These are phyloP conservation scores for Himantopus leucocephalus DNA, from an alignment of 2,113 vertebrate species.

Conservation along the genomic window DNA sequence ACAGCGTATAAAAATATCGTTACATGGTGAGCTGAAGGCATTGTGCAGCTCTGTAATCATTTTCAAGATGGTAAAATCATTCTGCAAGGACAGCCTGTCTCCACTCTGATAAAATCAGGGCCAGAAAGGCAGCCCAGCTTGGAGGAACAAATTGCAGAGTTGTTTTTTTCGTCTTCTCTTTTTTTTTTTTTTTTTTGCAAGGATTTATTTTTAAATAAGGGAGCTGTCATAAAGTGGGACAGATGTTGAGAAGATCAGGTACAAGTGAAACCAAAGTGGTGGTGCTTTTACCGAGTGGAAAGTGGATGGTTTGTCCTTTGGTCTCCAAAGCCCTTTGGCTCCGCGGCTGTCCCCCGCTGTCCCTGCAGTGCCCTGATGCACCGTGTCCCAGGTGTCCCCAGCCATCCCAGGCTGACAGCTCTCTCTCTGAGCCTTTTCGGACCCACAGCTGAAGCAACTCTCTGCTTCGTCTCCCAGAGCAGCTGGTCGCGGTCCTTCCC, in stretches of 20 bases:
- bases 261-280: background rate
- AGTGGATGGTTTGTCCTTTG: background rate
- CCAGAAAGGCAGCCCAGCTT: slow-evolving; percentile 57
- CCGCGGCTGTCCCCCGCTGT: background rate
- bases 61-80: slow-evolving; percentile 64
- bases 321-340: background rate
- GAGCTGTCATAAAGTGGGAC: slow-evolving; percentile 11
- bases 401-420: background rate
- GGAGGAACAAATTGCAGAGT: slow-evolving; percentile 54
- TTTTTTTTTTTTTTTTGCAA: background rate
- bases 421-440: background rate
- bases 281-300: background rate
- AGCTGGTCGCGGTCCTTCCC: background rate
- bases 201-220: slow-evolving; percentile 50
- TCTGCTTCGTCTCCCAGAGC: background rate
- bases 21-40: slow-evolving; percentile 36
- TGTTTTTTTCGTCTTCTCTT: background rate
- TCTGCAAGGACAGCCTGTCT: slow-evolving; percentile 68
- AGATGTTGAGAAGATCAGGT: slow-evolving; percentile 29
- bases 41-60: slow-evolving; percentile 56
- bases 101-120: slow-evolving; percentile 65
- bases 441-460: background rate
- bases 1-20: slow-evolving; percentile 38
- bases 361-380: background rate
- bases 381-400: background rate